A percentile compares a stretch with the other conserved stretches of the same genome.
These are phyloP conservation scores for Homarus americanus DNA, from an alignment of 1,140 invertebrate species.

Conservation along the genomic window DNA sequence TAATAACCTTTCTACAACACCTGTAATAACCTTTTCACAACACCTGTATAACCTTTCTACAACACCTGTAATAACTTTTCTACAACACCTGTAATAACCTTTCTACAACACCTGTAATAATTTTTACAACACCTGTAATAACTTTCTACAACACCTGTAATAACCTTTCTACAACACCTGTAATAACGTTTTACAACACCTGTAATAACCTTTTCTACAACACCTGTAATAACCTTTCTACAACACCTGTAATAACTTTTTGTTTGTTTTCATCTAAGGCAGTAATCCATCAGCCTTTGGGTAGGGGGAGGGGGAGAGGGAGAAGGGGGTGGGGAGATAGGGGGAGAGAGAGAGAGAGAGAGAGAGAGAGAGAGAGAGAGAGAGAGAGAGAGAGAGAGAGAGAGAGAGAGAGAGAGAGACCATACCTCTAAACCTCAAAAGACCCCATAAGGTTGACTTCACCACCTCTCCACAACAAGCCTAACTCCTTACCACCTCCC, in stretches of 20 bases:
- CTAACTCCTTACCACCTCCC: no score
- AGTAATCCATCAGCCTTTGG: background rate
- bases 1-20: background rate
- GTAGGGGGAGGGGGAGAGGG: no score
- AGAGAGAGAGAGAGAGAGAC: no score
- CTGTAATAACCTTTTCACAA: background rate
- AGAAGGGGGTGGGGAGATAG: no score
- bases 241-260: no score
- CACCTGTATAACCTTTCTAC: no score
- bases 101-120: background rate
- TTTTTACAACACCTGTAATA: background rate
- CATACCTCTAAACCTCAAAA: constrained; percentile 32
- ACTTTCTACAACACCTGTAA: background rate
- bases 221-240: background rate
- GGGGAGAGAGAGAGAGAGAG: no score
- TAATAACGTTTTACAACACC: no score
- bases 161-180: background rate
- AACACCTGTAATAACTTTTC: background rate
- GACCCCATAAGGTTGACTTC: constrained; percentile 42
- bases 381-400: no score
- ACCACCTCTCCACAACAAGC: no score
- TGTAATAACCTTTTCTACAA: background rate
- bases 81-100: background rate
- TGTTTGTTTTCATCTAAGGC: constrained; percentile 16
- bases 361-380: no score